phyloP scores from a whole-genome alignment of 2,888 invertebrate genomes.

The Drosophila yooni region DNA sequence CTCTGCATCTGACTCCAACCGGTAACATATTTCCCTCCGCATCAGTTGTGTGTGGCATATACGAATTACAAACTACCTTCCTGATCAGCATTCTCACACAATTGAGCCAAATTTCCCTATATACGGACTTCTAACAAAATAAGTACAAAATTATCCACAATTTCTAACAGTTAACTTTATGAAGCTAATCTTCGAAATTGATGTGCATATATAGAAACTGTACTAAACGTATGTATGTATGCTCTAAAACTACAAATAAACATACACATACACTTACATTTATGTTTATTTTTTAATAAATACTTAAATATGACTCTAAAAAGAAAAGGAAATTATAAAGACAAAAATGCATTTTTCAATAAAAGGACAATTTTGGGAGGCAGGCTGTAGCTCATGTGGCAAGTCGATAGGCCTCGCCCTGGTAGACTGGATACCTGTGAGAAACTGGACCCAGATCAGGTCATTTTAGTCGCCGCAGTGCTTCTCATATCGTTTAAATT shows the following conservation, averaged over 20 bases:
- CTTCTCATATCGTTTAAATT: conserved; percentile 78
- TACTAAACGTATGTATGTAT: too few species aligned
- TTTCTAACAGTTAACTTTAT: too few species aligned
- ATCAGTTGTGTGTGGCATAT: conserved; percentile 2
- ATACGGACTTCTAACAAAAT: neutral
- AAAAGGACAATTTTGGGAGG: neutral
- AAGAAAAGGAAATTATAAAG: neutral
- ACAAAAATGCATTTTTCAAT: neutral
- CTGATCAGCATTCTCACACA: neutral
- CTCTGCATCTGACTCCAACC: too few species aligned
- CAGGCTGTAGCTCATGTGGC: conserved; percentile 13
- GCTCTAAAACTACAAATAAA: neutral
- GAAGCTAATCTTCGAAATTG: neutral
- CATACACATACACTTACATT: neutral
- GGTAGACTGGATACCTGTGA: neutral
- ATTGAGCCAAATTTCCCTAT: neutral
- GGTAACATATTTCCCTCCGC: conserved; percentile 1
- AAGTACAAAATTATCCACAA: neutral
- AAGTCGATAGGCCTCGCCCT: neutral
- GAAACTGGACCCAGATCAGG: conserved; percentile 25
- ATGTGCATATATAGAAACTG: neutral
- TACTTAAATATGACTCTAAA: too few species aligned
- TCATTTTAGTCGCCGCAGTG: conserved; percentile 35
- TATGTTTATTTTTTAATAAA: neutral
- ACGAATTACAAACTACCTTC: conserved; percentile 15